phyloP scores from a whole-genome alignment of 2,888 invertebrate genomes.

The Agrochola lychnidis region DNA sequence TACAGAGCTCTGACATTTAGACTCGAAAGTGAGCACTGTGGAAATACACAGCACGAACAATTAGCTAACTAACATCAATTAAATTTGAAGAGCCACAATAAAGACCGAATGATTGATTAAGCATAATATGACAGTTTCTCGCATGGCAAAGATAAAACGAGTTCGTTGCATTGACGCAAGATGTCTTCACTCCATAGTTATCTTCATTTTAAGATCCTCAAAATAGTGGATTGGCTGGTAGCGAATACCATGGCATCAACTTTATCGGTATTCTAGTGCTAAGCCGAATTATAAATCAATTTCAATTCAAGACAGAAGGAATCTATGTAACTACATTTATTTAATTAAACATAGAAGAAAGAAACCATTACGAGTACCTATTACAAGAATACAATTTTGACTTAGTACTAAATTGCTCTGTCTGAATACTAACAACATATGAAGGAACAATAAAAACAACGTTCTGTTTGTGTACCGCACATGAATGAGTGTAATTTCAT shows the following conservation, averaged over 20 bases:
- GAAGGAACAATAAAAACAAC: slow-evolving; percentile 69
- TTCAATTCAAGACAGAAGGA: background rate
- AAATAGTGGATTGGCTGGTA: background rate
- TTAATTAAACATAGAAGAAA: slow-evolving; percentile 34
- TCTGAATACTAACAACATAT: slow-evolving; percentile 65
- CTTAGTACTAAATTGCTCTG: slow-evolving; percentile 61
- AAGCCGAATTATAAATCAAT: background rate
- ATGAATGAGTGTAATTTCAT: slow-evolving; percentile 60
- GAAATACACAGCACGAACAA: slow-evolving; percentile 1
- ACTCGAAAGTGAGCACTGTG: slow-evolving; percentile 22
- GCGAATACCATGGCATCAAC: background rate
- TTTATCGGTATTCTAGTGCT: background rate
- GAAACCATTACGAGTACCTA: background rate
- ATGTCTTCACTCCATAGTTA: background rate
- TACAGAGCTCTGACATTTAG: slow-evolving; percentile 10
- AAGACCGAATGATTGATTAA: background rate
- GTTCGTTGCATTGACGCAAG: background rate
- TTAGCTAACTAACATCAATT: slow-evolving; percentile 10
- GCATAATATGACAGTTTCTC: background rate
- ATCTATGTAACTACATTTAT: background rate
- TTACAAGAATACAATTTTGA: slow-evolving; percentile 46
- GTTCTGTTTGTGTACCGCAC: slow-evolving; percentile 55
- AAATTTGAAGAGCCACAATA: background rate
- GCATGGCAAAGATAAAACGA: background rate
- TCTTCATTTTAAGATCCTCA: background rate